phyloP scores from a whole-genome alignment of 2,797 vertebrate genomes.

The Caiman crocodilus region DNA sequence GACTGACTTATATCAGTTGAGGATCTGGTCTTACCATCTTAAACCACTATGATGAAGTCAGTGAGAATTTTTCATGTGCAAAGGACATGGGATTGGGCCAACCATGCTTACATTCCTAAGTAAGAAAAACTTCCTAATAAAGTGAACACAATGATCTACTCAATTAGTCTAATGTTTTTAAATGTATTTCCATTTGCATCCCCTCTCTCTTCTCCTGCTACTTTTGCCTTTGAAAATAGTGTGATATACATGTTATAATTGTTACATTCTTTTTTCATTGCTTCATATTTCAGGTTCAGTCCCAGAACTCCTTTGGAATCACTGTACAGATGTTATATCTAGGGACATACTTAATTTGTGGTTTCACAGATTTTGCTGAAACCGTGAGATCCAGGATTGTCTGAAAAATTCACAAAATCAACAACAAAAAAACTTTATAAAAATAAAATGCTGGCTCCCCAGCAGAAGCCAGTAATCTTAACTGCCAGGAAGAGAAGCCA shows the following conservation, averaged over 20 bases:
- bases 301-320: not conserved
- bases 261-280: not conserved
- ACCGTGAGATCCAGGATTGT: too few relatives aligned
- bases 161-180: not conserved
- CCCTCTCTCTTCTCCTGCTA: not conserved
- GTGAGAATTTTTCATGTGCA: fast-evolving
- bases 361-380: too few relatives aligned
- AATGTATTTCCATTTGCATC: not conserved
- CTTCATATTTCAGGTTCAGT: not conserved
- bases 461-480: too few relatives aligned
- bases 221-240: not conserved
- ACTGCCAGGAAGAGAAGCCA: too few relatives aligned
- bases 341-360: too few relatives aligned
- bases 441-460: too few relatives aligned
- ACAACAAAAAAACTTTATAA: too few relatives aligned
- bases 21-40: not conserved
- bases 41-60: not conserved
- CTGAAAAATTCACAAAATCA: too few relatives aligned
- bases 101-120: not conserved
- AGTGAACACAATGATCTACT: not conserved
- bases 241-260: not conserved
- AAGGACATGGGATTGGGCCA: not conserved
- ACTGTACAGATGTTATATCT: not conserved
- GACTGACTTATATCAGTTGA: not conserved
- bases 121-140: not conserved